These are phyloP conservation scores for Rhyzopertha dominica DNA, from an alignment of 1,140 invertebrate species.

Conservation along the genomic window DNA sequence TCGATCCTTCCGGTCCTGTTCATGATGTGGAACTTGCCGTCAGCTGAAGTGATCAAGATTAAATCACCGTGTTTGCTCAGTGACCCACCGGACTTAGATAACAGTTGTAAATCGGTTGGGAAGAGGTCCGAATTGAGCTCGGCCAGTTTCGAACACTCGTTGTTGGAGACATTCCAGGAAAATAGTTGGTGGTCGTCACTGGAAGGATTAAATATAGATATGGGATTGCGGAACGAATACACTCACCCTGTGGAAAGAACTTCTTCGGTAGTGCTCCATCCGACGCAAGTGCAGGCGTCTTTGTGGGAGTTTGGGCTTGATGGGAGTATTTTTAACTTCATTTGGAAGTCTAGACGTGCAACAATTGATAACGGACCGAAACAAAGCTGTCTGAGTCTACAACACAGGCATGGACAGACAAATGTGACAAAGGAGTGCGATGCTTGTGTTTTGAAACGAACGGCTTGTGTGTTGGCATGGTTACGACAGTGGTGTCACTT, in stretches of 20 bases:
- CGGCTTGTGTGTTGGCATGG: too few species aligned
- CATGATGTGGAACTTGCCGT: slow-evolving; percentile 88
- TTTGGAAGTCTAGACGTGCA: slow-evolving; percentile 49
- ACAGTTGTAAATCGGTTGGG: slow-evolving; percentile 84
- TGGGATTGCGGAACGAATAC: slow-evolving; percentile 3
- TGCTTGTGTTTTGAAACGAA: too few species aligned
- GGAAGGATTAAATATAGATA: slow-evolving; percentile 26
- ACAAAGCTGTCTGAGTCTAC: too few species aligned
- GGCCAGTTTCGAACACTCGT: slow-evolving; percentile 69
- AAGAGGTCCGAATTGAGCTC: slow-evolving; percentile 78
- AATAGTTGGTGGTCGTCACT: slow-evolving; percentile 89
- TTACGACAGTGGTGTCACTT: too few species aligned
- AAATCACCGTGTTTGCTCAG: slow-evolving; percentile 72
- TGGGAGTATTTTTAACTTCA: slow-evolving; percentile 77
- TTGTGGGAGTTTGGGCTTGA: slow-evolving; percentile 66
- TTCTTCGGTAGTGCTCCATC: slow-evolving; percentile 90
- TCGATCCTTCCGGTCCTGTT: slow-evolving; percentile 87
- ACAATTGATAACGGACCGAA: too few species aligned
- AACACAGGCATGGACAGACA: too few species aligned
- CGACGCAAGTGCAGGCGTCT: slow-evolving; percentile 77
- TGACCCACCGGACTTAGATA: slow-evolving; percentile 51
- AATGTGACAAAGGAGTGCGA: too few species aligned
- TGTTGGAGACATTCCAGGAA: slow-evolving; percentile 79
- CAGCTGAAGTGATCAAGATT: slow-evolving; percentile 82
- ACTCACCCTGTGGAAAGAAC: slow-evolving; percentile 80